Evolutionary conservation across 2,888 invertebrate species (phyloP).

Genomic region (Lepidochitona cinerea): DNA sequence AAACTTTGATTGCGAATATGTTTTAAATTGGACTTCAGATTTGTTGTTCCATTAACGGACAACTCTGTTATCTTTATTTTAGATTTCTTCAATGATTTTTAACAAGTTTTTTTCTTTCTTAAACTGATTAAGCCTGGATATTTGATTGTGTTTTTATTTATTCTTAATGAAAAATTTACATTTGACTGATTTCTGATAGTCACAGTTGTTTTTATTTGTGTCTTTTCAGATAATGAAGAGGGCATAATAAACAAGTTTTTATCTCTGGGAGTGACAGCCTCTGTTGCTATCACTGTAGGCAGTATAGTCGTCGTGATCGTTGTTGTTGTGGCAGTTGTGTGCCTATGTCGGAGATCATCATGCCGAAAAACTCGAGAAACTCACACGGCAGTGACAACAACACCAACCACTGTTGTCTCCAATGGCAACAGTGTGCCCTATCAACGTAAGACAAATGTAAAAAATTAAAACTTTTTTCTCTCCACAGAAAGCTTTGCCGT

Average conservation of each 20-base stretch:
- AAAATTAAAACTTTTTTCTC: too few relatives aligned
- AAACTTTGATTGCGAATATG: too few relatives aligned
- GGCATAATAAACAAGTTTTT: slow-evolving; percentile 54
- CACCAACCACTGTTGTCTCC: slow-evolving; percentile 41
- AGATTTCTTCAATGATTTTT: too few relatives aligned
- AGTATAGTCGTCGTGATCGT: slow-evolving; percentile 63
- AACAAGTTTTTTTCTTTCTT: too few relatives aligned
- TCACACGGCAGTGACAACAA: slow-evolving; percentile 32
- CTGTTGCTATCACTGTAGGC: slow-evolving; percentile 66
- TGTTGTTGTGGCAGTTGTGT: slow-evolving; percentile 61
- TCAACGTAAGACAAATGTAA: slow-evolving; percentile 10
- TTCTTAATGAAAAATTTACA: too few relatives aligned
- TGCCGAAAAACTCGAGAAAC: slow-evolving; percentile 48
- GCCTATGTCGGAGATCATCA: slow-evolving; percentile 57
- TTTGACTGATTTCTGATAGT: background rate
- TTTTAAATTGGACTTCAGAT: too few relatives aligned
- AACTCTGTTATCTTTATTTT: too few relatives aligned
- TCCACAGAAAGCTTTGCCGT: too few relatives aligned
- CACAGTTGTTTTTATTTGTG: slow-evolving; percentile 2
- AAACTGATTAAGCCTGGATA: too few relatives aligned
- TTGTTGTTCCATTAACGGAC: too few relatives aligned
- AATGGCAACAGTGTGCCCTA: slow-evolving; percentile 32
- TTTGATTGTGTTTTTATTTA: too few relatives aligned
- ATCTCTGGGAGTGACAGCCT: slow-evolving; percentile 66
- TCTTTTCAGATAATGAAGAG: slow-evolving; percentile 44